Conservation (phyloP, 2,113 vertebrate genomes). For the Apistogramma diplotaenia region DNA sequence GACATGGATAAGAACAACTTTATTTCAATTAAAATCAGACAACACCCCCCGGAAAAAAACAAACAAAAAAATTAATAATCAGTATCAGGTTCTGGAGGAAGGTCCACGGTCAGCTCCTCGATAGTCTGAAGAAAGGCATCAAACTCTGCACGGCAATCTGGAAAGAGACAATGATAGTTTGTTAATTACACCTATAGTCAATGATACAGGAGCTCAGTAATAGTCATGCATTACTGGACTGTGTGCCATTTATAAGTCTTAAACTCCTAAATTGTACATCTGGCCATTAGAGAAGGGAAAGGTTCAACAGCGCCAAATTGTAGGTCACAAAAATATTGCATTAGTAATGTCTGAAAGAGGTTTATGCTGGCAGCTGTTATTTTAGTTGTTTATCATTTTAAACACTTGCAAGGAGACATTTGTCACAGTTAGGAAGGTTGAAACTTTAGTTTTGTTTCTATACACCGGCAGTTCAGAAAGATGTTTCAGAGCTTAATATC, state of each 20-base stretch:
- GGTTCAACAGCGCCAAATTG: neutral
- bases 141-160: conserved; percentile 44
- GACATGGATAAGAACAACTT: neutral
- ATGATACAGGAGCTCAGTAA: neutral
- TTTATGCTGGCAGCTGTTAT: neutral
- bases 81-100: conserved; percentile 52
- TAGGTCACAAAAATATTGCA: neutral
- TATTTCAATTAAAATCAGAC: conserved; percentile 33
- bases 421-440: neutral
- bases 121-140: conserved; percentile 63
- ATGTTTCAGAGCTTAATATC: fast-evolving
- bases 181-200: conserved; percentile 32
- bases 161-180: conserved; percentile 7
- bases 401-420: fast-evolving
- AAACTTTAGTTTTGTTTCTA: neutral
- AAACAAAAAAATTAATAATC: neutral
- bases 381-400: neutral
- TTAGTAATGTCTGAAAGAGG: neutral
- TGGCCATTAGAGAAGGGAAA: neutral
- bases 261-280: neutral
- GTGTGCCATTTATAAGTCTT: neutral
- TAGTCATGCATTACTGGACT: fast-evolving
- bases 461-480: neutral
- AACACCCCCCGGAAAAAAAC: no score
- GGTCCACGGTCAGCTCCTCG: conserved; percentile 54